phyloP scores from a whole-genome alignment of 2,797 vertebrate genomes.

The Neostethus bicornis region DNA sequence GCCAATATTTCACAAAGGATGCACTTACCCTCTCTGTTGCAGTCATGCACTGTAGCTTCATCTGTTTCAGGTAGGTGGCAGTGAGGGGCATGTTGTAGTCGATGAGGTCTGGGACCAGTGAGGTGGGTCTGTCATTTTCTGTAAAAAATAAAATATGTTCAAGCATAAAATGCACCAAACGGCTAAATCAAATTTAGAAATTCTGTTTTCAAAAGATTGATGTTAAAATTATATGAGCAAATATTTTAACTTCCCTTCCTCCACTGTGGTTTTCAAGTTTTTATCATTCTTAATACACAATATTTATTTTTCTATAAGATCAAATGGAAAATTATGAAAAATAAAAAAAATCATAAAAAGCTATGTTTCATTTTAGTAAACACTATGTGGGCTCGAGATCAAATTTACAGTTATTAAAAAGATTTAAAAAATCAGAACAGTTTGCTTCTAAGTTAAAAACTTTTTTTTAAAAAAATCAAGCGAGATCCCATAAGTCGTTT shows the following conservation, averaged over 20 bases:
- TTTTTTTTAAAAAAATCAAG: not conserved
- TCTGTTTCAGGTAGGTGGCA: slow-evolving; percentile 97
- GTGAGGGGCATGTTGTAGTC: slow-evolving; percentile 99
- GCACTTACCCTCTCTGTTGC: slow-evolving; percentile 89
- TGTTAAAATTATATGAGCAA: too few species aligned
- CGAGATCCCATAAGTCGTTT: not conserved
- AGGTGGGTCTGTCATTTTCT: slow-evolving; percentile 95
- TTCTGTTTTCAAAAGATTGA: too few species aligned
- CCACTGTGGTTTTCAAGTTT: too few species aligned
- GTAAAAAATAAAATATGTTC: not conserved
- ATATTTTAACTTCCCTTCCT: too few species aligned
- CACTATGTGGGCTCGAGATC: not conserved
- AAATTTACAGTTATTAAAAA: too few species aligned
- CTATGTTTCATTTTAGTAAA: not conserved
- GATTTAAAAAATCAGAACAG: too few species aligned
- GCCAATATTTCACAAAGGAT: not conserved
- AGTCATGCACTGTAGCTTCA: slow-evolving; percentile 96
- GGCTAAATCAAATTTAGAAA: not conserved
- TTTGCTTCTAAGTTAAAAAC: not conserved
- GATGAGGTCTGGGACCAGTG: slow-evolving; percentile 94
- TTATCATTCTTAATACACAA: too few species aligned
- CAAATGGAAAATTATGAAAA: too few species aligned
- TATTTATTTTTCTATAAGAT: too few species aligned
- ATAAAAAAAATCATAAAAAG: too few species aligned
- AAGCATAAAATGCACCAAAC: not conserved